These are phyloP conservation scores for Dicyrtomina minuta DNA, from an alignment of 2,888 invertebrate species.

Conservation along the genomic window DNA sequence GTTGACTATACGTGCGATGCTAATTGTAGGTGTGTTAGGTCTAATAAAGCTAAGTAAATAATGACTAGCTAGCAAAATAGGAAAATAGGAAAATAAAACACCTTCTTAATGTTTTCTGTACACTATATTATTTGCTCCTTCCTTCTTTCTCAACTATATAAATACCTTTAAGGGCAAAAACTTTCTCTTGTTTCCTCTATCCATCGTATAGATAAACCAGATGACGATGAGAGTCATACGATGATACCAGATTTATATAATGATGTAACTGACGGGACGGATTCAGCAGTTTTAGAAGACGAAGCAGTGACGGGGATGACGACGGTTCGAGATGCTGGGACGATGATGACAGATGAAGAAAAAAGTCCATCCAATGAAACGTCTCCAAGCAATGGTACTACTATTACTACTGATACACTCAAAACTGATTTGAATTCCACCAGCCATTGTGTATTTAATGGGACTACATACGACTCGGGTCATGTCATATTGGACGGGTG, in stretches of 20 bases:
- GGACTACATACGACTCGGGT: constrained; percentile 58
- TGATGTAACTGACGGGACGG: neutral
- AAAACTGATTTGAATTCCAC: constrained; percentile 2
- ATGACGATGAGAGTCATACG: constrained; percentile 6
- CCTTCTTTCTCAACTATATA: neutral
- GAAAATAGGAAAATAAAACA: neutral
- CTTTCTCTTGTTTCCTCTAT: constrained; percentile 14
- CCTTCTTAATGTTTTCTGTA: too few relatives aligned
- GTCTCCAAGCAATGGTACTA: neutral
- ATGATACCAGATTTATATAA: neutral
- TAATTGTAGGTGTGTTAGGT: too few relatives aligned
- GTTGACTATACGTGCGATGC: too few relatives aligned
- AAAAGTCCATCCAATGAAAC: neutral
- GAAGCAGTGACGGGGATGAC: constrained; percentile 19
- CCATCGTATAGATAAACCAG: constrained; percentile 1
- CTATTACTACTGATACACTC: neutral
- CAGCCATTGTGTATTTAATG: constrained; percentile 37
- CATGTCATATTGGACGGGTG: constrained; percentile 73
- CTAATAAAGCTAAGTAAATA: too few relatives aligned
- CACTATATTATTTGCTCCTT: neutral
- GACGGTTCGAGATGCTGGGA: constrained; percentile 12
- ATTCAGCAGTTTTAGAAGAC: neutral
- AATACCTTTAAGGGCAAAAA: neutral
- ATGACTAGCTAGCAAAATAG: too few relatives aligned
- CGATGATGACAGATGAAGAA: neutral